Evolutionary conservation across 2,113 vertebrate genomes (phyloP), one percentile per base, ranked within the genome.

Genomic region (Tragelaphus strepsiceros): DNA sequence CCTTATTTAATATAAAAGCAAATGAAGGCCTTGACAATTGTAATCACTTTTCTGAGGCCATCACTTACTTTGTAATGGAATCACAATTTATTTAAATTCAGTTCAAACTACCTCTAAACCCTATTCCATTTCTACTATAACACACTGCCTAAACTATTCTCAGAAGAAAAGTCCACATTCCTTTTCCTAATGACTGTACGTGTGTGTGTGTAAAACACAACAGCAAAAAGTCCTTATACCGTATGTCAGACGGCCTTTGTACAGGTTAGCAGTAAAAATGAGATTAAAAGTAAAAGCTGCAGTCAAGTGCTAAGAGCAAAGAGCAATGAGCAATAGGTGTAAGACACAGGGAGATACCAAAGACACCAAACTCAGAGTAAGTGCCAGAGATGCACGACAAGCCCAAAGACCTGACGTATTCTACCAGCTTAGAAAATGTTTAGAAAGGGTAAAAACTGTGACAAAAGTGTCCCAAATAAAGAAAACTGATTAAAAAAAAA

Each of bases 11-110:
- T 0, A 91, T 35, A 83, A 49, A 14, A 78, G 74, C 2, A 39
- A 71, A 61, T 7, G 56, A 86, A 86, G 35, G 39, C 13, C 51
- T 32, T 54, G 67, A 90, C 61, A 82, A 67, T 15, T 30, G 5
- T 7, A 26, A 35, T 30, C 24, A 49, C 53, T 90, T 71, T 85
- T 62, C 88, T 80, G 77, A 80, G 71, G 71, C 30, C 12, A 64
- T 62, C 32, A 53, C 35, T 53, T 71, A 46, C 74, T 90, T 74
- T 88, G 35, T 62, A 62, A 61, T 64, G 12, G 83, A 84, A 90
- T 74, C 64, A 54, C 26, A 92, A 77, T 53, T 90, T 54, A 77
- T 53, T 90, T 54, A 77, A 53, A 85, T 74, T 87, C 58, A 80
- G 62, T 80, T 92, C 43, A 3, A 49, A 64, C 62, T 26, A 77